Evolutionary conservation across 1,140 invertebrate species (phyloP), one percentile per base, ranked within the genome.

Genomic region (Venustaconcha ellipsiformis): DNA sequence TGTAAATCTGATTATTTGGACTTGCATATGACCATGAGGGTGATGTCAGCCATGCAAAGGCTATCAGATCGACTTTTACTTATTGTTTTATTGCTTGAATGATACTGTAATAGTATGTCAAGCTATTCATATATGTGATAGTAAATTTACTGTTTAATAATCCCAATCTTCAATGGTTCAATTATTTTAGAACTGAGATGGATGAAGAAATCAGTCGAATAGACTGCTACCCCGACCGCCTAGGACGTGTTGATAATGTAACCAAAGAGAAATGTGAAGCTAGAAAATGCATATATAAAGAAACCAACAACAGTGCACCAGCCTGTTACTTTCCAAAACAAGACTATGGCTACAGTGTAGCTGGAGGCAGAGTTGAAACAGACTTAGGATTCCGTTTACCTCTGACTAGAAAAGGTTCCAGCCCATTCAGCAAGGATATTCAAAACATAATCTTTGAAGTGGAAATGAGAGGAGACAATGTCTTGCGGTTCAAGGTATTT

Each of bases 141-240:
- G 37, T 48, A 48, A 48, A 48, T 48, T 48, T 48, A 48, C 37
- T 8, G 37, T 48, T 48, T 0, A 48, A 48, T 8, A 48, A 48
- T 48, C 37, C 37, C 37, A 48, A 8, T 48, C 37, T 48, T 48
- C 37, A 48, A 48, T 48, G 6, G 37, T 48, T 48, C 37, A 48
- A 48, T 48, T 48, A 8, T 30, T 69, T 18, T 58, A 80, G 79
- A 57, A n/a, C 15, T 56, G 72, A 74, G 57, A 37, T 26, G 1
- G 67, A 78, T 13, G 76, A 78, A 63, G 78, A 80, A 60, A 74
- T 58, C 30, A 15, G 23, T 30, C 74, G 82, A 12, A 79, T 83
- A 59, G 83, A 85, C 58, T 85, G 83, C 57, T 82, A 76, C 64
- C 83, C 83, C n/a, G 83, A 85, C 63, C 58, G 73, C 5, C 72